Percentiles rank a stretch among this genome's conserved stretches.
Evolutionary conservation across 2,113 vertebrate genomes (phyloP).

Genomic region (Thryonomys swinderianus): DNA sequence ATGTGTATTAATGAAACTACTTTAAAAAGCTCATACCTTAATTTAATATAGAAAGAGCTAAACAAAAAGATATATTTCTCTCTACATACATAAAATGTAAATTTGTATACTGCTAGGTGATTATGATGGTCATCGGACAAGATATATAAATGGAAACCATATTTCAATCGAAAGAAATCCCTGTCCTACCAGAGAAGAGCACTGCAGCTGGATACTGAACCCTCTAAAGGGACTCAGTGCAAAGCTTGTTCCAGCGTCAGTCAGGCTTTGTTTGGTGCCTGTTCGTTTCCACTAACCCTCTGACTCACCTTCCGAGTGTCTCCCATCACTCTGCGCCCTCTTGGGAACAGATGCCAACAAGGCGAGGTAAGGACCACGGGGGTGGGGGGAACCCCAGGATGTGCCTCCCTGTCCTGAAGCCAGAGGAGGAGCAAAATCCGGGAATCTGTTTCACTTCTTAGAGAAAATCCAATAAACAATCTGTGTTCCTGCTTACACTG

Average conservation of each 20-base stretch:
- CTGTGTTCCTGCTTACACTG: neutral
- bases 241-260: slow-evolving; percentile 51
- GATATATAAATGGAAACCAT: slow-evolving; percentile 46
- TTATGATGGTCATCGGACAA: neutral
- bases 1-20: neutral
- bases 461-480: neutral
- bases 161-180: slow-evolving; percentile 72
- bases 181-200: slow-evolving; percentile 64
- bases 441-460: neutral
- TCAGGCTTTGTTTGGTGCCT: neutral
- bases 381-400: neutral
- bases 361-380: neutral
- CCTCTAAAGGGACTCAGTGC: slow-evolving; percentile 62
- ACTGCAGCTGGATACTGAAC: neutral
- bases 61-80: neutral
- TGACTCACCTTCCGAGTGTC: slow-evolving; percentile 24
- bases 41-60: neutral
- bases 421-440: neutral
- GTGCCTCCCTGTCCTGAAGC: neutral
- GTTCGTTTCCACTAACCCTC: slow-evolving; percentile 18
- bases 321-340: slow-evolving; percentile 22
- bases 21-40: slow-evolving; percentile 33
- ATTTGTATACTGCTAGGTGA: too few relatives aligned
- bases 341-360: slow-evolving; percentile 38
- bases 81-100: too few relatives aligned